A percentile compares a stretch with the other conserved stretches of the same genome.
Evolutionary conservation across 2,888 invertebrate species (phyloP).

Genomic region (Vannuccia rotundouncinata): DNA sequence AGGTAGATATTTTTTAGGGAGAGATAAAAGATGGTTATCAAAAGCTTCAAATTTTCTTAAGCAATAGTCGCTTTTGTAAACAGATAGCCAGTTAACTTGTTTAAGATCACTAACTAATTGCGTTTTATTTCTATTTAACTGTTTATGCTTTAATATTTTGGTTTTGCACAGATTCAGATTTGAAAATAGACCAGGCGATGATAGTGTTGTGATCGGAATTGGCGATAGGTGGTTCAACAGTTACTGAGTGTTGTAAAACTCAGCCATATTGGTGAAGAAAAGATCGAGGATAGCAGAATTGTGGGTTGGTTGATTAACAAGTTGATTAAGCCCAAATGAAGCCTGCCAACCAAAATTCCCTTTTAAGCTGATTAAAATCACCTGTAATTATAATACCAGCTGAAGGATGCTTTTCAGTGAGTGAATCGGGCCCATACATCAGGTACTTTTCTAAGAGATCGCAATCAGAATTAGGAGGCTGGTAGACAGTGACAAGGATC

Average conservation of each 20-base stretch:
- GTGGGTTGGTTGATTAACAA: background rate
- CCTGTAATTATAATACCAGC: conserved; percentile 4
- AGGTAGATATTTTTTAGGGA: background rate
- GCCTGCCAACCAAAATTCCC: background rate
- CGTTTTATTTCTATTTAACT: conserved; percentile 15
- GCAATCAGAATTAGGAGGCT: conserved; percentile 1
- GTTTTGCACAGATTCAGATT: conserved; percentile 19
- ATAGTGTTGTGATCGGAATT: conserved; percentile 17
- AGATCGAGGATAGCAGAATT: background rate
- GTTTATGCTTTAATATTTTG: conserved; percentile 24
- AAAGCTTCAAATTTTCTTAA: conserved; percentile 19
- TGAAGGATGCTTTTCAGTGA: conserved; percentile 16
- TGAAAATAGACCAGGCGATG: conserved; percentile 16
- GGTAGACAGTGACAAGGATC: conserved; percentile 10
- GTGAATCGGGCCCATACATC: conserved; percentile 21
- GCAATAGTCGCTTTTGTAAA: conserved; percentile 2
- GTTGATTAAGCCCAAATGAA: background rate
- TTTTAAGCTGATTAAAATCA: conserved; percentile 3
- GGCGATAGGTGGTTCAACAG: conserved; percentile 13
- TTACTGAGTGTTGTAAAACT: background rate
- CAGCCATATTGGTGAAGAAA: conserved; percentile 15
- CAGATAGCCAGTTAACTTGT: conserved; percentile 11
- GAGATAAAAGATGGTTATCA: conserved; percentile 5
- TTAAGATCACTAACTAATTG: background rate
- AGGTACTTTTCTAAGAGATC: conserved; percentile 18